Percentiles rank a stretch among this genome's conserved stretches.
phyloP scores from a whole-genome alignment of 30 jellyfish, hydroid and myxozoan species.

The Aurelia aurita region DNA sequence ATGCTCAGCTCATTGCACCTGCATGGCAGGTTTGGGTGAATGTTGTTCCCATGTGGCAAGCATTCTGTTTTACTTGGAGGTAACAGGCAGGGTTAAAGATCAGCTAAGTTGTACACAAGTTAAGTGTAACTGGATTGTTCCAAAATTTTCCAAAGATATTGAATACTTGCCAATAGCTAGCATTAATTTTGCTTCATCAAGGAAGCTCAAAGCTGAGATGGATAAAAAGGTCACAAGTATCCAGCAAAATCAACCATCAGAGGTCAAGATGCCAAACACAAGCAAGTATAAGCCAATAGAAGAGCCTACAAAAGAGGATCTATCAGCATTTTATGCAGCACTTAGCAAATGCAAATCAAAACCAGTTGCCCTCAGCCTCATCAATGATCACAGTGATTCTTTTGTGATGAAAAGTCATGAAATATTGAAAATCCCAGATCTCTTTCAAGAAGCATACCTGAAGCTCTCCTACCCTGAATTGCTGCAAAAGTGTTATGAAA shows the following conservation, averaged over 20 bases:
- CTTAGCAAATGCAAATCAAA: constrained; percentile 26
- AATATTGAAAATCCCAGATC: constrained; percentile 26
- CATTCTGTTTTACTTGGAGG: constrained; percentile 48
- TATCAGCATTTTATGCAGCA: constrained; percentile 6
- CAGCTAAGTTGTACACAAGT: constrained; percentile 49
- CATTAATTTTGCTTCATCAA: constrained; percentile 22
- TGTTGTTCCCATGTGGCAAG: constrained; percentile 59
- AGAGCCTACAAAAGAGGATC: constrained; percentile 42
- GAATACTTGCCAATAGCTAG: background rate
- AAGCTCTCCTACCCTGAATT: constrained; percentile 38
- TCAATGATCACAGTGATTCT: constrained; percentile 24
- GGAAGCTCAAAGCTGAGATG: background rate
- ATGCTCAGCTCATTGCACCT: constrained; percentile 50
- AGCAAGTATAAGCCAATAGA: constrained; percentile 5
- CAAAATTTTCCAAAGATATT: constrained; percentile 15
- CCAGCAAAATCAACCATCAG: constrained; percentile 3
- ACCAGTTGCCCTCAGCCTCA: constrained; percentile 58
- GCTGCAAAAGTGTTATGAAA: constrained; percentile 33
- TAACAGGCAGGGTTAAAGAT: constrained; percentile 31
- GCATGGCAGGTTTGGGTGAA: constrained; percentile 57
- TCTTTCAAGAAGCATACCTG: constrained; percentile 38
- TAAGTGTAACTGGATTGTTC: constrained; percentile 42
- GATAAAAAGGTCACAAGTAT: background rate
- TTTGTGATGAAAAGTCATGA: constrained; percentile 38
- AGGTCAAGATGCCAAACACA: constrained; percentile 8